phyloP scores from a whole-genome alignment of 2,113 vertebrate species.

The Acanthisitta chloris region DNA sequence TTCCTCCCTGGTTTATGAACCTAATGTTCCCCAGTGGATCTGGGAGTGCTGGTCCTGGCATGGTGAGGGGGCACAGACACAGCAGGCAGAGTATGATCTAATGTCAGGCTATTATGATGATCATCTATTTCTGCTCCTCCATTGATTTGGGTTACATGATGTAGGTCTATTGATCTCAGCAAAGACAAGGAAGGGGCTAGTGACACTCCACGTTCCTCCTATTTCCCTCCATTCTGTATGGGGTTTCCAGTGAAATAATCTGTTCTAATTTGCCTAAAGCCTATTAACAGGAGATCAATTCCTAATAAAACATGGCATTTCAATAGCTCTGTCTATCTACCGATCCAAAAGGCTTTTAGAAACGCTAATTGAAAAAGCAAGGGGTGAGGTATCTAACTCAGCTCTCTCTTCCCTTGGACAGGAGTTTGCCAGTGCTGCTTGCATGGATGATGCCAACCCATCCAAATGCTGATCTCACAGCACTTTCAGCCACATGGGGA shows the following conservation, averaged over 20 bases:
- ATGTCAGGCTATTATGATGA: conserved; percentile 43
- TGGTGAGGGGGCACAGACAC: background rate
- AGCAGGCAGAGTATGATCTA: background rate
- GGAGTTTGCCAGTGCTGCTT: background rate
- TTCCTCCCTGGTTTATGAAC: conserved; percentile 35
- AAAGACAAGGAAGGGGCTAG: background rate
- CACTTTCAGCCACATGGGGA: background rate
- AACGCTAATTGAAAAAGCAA: background rate
- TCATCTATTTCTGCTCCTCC: conserved; percentile 51
- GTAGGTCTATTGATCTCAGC: conserved; percentile 49
- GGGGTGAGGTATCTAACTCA: background rate
- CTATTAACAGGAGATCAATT: conserved; percentile 55
- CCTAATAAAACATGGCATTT: conserved; percentile 41
- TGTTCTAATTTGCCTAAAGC: conserved; percentile 48
- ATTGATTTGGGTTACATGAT: conserved; percentile 71
- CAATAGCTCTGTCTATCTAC: background rate
- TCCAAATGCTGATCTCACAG: background rate
- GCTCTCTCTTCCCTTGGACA: background rate
- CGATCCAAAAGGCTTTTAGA: background rate
- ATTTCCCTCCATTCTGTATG: background rate
- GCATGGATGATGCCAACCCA: background rate
- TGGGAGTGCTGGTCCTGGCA: background rate
- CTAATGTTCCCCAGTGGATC: background rate
- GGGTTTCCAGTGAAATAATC: conserved; percentile 1
- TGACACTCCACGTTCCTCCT: background rate